Evolutionary conservation across 2,113 vertebrate genomes (phyloP).

Genomic region (Caloenas nicobarica): DNA sequence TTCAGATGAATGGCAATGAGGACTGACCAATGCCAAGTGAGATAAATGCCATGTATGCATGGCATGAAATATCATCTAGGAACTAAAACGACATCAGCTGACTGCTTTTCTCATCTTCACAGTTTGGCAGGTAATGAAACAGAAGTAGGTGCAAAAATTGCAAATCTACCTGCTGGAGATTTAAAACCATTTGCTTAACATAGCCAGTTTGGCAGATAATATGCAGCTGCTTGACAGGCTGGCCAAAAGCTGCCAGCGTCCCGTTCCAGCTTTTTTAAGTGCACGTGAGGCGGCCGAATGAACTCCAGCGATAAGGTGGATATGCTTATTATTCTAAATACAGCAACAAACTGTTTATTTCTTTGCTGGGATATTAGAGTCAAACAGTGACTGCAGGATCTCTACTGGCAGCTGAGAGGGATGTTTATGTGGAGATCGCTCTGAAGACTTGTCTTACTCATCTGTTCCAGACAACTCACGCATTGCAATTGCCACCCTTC

Average conservation of each 20-base stretch:
- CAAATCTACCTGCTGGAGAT: background rate
- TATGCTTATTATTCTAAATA: background rate
- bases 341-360: background rate
- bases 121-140: background rate
- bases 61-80: background rate
- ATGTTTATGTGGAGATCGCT: background rate
- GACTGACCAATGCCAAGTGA: background rate
- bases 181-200: background rate
- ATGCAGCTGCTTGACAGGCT: background rate
- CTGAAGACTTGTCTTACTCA: background rate
- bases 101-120: background rate
- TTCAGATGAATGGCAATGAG: background rate
- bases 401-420: accelerated
- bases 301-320: background rate
- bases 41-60: background rate
- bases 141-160: background rate
- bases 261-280: background rate
- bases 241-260: background rate
- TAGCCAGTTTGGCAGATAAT: background rate
- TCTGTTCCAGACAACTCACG: background rate
- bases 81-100: background rate
- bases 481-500: background rate
- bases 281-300: accelerated
- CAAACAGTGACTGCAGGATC: background rate
- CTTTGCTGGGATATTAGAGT: background rate